phyloP scores from a whole-genome alignment of 2,797 vertebrate species.

The Zalophus californianus region DNA sequence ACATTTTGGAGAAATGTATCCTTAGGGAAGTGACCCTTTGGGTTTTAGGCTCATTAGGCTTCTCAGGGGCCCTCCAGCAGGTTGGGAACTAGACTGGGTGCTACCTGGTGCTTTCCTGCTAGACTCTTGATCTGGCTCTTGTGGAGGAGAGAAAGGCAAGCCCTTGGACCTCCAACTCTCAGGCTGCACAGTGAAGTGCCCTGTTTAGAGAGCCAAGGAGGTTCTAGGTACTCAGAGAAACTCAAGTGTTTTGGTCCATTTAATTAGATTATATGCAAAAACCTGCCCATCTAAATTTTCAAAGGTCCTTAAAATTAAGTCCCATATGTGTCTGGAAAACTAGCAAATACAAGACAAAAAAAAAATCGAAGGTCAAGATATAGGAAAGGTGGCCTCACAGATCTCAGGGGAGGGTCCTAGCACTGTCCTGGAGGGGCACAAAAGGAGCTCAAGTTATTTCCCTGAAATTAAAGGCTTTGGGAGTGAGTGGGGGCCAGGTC shows the following conservation, averaged over 20 bases:
- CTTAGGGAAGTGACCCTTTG: background rate
- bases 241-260: background rate
- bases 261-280: background rate
- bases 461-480: background rate
- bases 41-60: background rate
- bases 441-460: background rate
- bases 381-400: background rate
- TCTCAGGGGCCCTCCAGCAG: background rate
- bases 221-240: background rate
- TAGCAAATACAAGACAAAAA: background rate
- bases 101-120: background rate
- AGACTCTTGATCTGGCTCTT: background rate
- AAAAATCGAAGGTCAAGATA: background rate
- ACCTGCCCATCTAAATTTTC: background rate
- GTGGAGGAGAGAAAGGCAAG: background rate
- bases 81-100: background rate
- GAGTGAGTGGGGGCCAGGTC: background rate
- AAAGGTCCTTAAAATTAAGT: background rate
- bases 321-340: background rate
- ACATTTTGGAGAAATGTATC: background rate
- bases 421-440: rapidly evolving
- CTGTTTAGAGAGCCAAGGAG: background rate
- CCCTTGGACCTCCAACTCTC: background rate
- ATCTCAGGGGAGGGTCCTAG: background rate
- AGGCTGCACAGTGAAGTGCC: background rate